Base-by-base conservation (phyloP, 2,888 invertebrate species). In the Hyles lineata region DNA sequence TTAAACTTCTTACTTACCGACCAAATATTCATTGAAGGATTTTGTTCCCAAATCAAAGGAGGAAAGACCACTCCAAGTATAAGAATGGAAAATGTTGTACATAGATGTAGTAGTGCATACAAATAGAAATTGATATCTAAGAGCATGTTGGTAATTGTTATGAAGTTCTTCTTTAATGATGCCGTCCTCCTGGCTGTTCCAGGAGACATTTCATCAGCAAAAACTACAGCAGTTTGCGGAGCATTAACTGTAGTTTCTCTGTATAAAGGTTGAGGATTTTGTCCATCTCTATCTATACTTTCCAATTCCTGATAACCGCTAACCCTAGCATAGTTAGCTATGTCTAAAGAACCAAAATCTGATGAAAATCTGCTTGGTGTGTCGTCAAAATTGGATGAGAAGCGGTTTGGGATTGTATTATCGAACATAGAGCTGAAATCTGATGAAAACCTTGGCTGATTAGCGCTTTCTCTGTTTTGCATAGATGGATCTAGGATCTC, bases 51-150 rank as follows among this genome's bases (percentile, higher is more conserved):
- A 69, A 96, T 85, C 78, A 95, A 90, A 29, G 93, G 90, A 0
- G 96, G 96, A 81, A 95, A 96, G 32, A 95, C 81, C 0, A 95
- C 86, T 52, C 94, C 95, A 72, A 96, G 90, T 0, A 95, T 86
- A 63, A 96, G 87, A 32, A 92, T 86, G 0, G 95, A 95, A 81
- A 93, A 95, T 29, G 95, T 96, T 1, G 95, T 94, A 62, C 94
- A 94, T 35, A 95, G 82, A 77, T 95, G 92, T 71, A 95, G 87
- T 59, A 96, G 78, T 4, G 95, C 90, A 72, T 95, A 95, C 76
- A 96, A 88, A 80, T 96, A 96, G 85, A 96, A 96, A 72, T 94
- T 93, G 0, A 92, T 73, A 77, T 95, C 95, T 52, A 83, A 76
- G 52, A 95, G 79, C 91, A 94, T 94, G 75, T 90, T 92, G 1